Evolutionary conservation across 2,888 invertebrate genomes (phyloP), one percentile per base, ranked within the genome.

Genomic region (Drosophila buzzatii): DNA sequence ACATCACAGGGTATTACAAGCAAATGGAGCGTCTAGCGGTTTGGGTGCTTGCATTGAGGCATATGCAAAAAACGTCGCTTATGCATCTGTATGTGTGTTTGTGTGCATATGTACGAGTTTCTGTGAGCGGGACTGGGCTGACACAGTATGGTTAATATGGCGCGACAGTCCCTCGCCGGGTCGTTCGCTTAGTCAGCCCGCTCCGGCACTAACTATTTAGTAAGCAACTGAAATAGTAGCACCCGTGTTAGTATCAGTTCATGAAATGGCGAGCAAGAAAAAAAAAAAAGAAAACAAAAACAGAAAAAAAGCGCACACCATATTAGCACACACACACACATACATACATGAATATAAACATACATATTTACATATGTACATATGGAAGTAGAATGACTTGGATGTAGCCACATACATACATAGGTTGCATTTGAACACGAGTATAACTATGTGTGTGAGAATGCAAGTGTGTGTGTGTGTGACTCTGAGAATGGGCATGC

Each of bases 151-250:
- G 85, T 85, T 78, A 82, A 89, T 82, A 85, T 85, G 73, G 67
- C 76, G 85, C 85, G 85, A 83, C 88, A 83, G 70, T 77, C 70
- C 77, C 61, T 82, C 75, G 77, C 44, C 65, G 73, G 68, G 60
- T 72, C 72, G 74, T 76, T 90, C 86, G 90, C 82, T 86, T 89
- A 86, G 90, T 86, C 90, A 88, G 90, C 81, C 86, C 70, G 83
- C 75, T 85, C 57, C 66, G 80, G 67, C 85, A 83, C 81, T 90
- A 86, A 88, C 86, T 88, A 83, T 88, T 90, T 90, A 86, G 90
- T 90, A 90, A 85, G 86, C 89, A 90, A 85, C 83, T 86, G 85
- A 90, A 86, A 90, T 89, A 90, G 89, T 90, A 86, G 90, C 86
- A 86, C 90, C 86, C 87, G 86, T 83, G 86, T 86, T 86, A 90